Evolutionary conservation across 2,888 invertebrate genomes (phyloP).

Genomic region (Coleophora flavipennella): DNA sequence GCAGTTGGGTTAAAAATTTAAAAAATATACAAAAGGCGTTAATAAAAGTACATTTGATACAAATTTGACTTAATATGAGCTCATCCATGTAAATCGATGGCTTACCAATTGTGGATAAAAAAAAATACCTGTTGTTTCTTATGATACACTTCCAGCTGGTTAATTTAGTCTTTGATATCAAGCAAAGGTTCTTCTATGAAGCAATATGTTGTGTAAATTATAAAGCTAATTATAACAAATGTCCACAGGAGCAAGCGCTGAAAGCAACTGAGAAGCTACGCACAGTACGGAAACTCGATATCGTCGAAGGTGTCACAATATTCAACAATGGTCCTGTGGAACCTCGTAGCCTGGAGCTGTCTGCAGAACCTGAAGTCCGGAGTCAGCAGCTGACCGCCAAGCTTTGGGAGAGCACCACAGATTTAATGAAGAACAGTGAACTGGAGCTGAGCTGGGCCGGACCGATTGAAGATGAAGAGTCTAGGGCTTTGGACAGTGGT

Average conservation of each 20-base stretch:
- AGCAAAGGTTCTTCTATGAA: too few species aligned
- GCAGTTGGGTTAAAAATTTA: too few species aligned
- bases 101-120: too few species aligned
- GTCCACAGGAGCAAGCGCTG: slow-evolving; percentile 50
- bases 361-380: slow-evolving; percentile 40
- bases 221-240: too few species aligned
- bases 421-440: slow-evolving; percentile 46
- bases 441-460: slow-evolving; percentile 47
- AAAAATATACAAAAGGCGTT: too few species aligned
- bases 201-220: too few species aligned
- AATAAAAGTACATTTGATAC: too few species aligned
- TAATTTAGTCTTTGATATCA: too few species aligned
- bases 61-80: too few species aligned
- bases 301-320: slow-evolving; percentile 49
- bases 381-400: slow-evolving; percentile 44
- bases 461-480: slow-evolving; percentile 37
- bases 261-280: slow-evolving; percentile 49
- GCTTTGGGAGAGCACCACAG: slow-evolving; percentile 45
- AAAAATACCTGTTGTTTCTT: too few species aligned
- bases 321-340: slow-evolving; percentile 48
- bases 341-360: slow-evolving; percentile 45
- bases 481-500: slow-evolving; percentile 49
- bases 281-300: slow-evolving; percentile 41
- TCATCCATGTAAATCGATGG: too few species aligned
- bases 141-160: too few species aligned